Conservation (phyloP, 2,797 vertebrate species). For the Dendrocincla tyrannina region DNA sequence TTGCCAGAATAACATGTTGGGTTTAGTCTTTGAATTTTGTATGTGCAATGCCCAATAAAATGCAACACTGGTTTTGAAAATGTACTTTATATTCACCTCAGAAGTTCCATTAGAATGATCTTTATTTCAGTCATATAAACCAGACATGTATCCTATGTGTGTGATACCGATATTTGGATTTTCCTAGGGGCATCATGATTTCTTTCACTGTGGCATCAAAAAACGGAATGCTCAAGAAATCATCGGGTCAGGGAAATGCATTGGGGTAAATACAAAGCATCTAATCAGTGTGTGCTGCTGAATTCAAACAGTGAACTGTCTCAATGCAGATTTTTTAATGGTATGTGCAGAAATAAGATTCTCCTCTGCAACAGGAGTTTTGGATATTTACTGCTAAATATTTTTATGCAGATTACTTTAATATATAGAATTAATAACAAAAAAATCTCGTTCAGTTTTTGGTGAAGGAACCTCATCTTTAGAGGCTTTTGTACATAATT, state of each 20-base stretch:
- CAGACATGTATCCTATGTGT: background rate
- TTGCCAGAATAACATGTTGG: background rate
- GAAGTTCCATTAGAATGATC: background rate
- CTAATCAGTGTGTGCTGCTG: background rate
- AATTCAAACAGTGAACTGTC: conserved; percentile 21
- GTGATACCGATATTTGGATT: background rate
- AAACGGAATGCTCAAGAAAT: background rate
- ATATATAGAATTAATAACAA: background rate
- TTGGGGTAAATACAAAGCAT: background rate
- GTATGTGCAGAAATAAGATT: background rate
- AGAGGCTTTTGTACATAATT: background rate
- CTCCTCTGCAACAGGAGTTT: background rate
- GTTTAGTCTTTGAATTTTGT: background rate
- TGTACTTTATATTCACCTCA: background rate
- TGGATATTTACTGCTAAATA: background rate
- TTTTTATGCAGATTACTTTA: background rate
- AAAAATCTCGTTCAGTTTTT: background rate
- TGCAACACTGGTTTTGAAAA: background rate
- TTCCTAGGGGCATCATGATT: background rate
- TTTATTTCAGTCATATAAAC: background rate
- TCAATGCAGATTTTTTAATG: background rate
- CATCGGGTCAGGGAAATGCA: background rate
- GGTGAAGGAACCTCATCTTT: background rate
- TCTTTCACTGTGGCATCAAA: background rate
- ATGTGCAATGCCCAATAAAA: background rate